Evolutionary conservation across 2,113 vertebrate species (phyloP), one percentile per base, ranked within the genome.

Genomic region (Seriola aureovittata): DNA sequence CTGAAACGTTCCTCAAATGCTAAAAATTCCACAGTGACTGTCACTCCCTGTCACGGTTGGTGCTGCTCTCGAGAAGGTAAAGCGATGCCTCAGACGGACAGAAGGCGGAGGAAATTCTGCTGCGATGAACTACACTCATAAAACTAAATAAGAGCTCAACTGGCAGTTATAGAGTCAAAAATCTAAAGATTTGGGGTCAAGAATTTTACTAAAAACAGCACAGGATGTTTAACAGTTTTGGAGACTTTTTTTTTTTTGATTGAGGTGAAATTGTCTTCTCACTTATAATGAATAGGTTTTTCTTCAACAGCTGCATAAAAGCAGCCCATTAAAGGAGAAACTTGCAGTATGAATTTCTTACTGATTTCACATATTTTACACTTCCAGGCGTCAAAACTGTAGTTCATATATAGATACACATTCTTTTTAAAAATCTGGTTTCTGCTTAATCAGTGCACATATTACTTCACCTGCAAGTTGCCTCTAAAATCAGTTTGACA

Each of bases 1-100:
- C 75, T n/a, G 4, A 29, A 46, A 32, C 50, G 7, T 89, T 78
- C 46, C 42, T 58, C 36, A 77, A 60, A 89, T 85, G 25, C 67
- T 54, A 32, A 63, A 29, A 72, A 88, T 91, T 80, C 78, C 77
- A 23, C 38, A 52, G 60, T 55, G 46, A 50, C 36, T 16, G 64
- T 87, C 60, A 25, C 71, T 63, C 48, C 71, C 80, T 32, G 13
- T 55, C 14, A 16, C 34, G 44, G 55, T 38, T 8, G 48, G 67
- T 19, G 36, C n/a, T 16, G 16, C 72, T n/a, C 71, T 59, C 23
- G 3, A 71, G 68, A 72, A 72, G 8, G 36, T 11, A 13, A 58
- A 70, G 44, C 1, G 1, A 55, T 21, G 34, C 8, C 44, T 59
- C 60, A 16, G 50, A 58, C 62, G 42, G 57, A 72, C 66, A 44